Base-by-base conservation (phyloP, 2,888 invertebrate genomes). In the Tipula unca region DNA sequence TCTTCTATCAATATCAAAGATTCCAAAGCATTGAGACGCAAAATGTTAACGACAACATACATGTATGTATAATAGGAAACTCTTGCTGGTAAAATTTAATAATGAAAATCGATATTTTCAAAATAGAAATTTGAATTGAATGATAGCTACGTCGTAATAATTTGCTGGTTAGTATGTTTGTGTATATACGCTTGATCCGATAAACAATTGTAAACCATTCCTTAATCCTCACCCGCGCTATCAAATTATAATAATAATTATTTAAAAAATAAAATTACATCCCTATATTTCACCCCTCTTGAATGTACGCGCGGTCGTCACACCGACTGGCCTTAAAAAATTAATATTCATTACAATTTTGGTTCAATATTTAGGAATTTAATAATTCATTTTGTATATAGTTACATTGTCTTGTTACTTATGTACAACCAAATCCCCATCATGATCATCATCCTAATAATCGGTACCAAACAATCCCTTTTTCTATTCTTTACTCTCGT, bases 331-430 rank as follows among this genome's bases (percentile, higher is more conserved):
- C 69, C 69, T 69, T 69, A 25, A 69, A 69, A 69, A 69, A 69
- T 69, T 69, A 69, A 69, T 69, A 69, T 69, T 69, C 69, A 69
- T 69, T 69, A 69, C 69, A 69, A 69, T 69, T 25, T 54, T 54
- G n/a, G 54, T 13, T 8, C 54, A 25, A 69, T 69, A 69, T 69
- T 69, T 25, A 69, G 69, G 69, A 54, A 54, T 54, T 69, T 69
- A 25, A 69, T 69, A 69, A 69, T 69, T 25, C 17, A 6, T 54
- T 6, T 54, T 54, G 17, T 17, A 5, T 54, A 54, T 17, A 54
- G 5, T 17, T 25, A 69, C 25, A 69, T 69, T 69, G 69, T 69
- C 69, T 69, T 25, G 69, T 25, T 48, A 8, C 25, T 48, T 48
- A 69, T 10, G 20, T 48, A 69, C 69, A 69, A 69, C 69, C 25